These are phyloP conservation scores for Cynaeus angustus DNA, from an alignment of 2,888 invertebrate genomes.

Conservation along the genomic window DNA sequence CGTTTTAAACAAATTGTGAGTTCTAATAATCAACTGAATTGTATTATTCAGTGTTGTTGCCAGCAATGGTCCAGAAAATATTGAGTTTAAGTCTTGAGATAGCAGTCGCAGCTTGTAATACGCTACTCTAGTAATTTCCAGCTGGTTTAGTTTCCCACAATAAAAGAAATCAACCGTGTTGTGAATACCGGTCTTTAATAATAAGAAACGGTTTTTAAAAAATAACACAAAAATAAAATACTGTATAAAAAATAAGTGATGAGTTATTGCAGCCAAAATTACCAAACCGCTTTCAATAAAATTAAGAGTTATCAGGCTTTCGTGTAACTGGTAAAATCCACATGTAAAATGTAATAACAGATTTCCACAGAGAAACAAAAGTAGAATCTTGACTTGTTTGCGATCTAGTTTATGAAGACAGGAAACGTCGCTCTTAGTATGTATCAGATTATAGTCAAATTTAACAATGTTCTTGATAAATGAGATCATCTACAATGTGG, in stretches of 20 bases:
- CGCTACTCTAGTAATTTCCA: too few relatives aligned
- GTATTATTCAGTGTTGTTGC: not conserved
- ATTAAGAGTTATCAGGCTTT: too few relatives aligned
- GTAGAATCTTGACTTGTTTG: not conserved
- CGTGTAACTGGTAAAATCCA: not conserved
- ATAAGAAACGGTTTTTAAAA: not conserved
- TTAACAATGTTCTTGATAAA: not conserved
- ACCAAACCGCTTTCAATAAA: too few relatives aligned
- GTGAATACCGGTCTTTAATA: not conserved
- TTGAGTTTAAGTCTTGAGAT: not conserved
- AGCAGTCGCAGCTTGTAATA: not conserved
- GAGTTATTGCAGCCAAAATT: not conserved
- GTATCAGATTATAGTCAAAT: too few relatives aligned
- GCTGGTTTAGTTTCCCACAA: too few relatives aligned
- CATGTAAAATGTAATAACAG: not conserved
- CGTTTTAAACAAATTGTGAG: not conserved
- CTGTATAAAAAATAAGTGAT: not conserved
- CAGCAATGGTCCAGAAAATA: not conserved
- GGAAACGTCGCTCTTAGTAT: too few relatives aligned
- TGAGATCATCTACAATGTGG: not conserved
- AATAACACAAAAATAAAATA: not conserved
- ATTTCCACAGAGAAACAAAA: not conserved
- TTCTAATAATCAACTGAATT: not conserved
- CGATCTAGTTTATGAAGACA: too few relatives aligned
- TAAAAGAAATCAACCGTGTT: not conserved